Base-by-base conservation (phyloP, 2,888 invertebrate genomes). In the Mimachlamys varia region DNA sequence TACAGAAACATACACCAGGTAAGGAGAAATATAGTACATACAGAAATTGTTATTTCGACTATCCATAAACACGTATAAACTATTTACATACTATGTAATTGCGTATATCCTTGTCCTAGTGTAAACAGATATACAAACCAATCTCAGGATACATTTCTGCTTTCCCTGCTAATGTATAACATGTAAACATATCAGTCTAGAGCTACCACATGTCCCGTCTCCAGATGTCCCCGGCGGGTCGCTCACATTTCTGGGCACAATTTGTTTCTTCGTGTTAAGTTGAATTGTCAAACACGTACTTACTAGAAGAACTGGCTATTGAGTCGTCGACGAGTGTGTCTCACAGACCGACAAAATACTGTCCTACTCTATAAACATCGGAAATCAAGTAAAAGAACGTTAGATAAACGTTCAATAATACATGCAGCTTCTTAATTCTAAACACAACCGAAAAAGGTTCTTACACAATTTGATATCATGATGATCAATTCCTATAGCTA, bases 231-330 rank as follows among this genome's bases (percentile, higher is more conserved):
- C 13, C n/a, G 10, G 27, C 27, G 33, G 76, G 76, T 12, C 76
- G 7, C 27, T 76, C 76, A 15, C 33, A 22, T 17, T 76, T 76
- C 22, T 17, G 2, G 53, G 5, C n/a, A n/a, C n/a, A n/a, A n/a
- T n/a, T n/a, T n/a, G n/a, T 76, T 76, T 76, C 27, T 7, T 76
- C 76, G 10, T 33, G 76, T 76, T 76, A 33, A 76, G 27, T 76
- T 33, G 27, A 76, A 76, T 76, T 27, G 76, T 76, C 76, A 76
- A 76, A 76, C 76, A 76, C 76, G 76, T 76, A 13, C 76, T 76
- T 76, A 22, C 10, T 27, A 12, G 33, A 12, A 27, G 76, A 76
- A 76, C 33, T 27, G 76, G 12, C 22, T 33, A 76, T n/a, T n/a
- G n/a, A n/a, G n/a, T n/a, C n/a, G n/a, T n/a, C n/a, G 53, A 2